phyloP scores from a whole-genome alignment of 2,797 vertebrate genomes.

The Chelon auratus region DNA sequence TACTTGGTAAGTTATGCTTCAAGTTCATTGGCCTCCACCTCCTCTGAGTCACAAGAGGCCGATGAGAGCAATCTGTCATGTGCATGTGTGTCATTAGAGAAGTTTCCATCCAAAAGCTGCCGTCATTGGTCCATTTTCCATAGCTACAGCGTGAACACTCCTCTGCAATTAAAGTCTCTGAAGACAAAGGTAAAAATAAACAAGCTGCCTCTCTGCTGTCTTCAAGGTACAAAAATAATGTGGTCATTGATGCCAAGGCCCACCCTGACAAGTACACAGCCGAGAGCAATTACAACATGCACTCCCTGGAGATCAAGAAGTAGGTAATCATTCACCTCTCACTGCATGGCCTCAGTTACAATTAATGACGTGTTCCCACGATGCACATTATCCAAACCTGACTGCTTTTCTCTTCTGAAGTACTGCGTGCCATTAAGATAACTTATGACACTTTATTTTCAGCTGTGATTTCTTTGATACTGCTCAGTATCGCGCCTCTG shows the following conservation, averaged over 20 bases:
- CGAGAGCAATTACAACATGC: constrained; percentile 94
- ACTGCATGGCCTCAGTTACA: background rate
- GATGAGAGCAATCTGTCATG: constrained; percentile 10
- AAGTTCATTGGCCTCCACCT: background rate
- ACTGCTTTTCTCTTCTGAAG: constrained; percentile 1
- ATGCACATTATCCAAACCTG: background rate
- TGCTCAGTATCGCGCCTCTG: constrained; percentile 92
- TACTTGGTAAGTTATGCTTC: constrained; percentile 87
- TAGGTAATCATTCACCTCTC: constrained; percentile 80
- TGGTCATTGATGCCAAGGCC: constrained; percentile 90
- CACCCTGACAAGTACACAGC: constrained; percentile 90
- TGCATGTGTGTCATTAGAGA: constrained; percentile 9
- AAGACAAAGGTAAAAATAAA: constrained; percentile 36
- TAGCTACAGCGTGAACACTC: constrained; percentile 6
- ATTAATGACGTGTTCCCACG: constrained; percentile 8
- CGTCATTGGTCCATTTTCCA: constrained; percentile 30
- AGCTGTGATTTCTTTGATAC: constrained; percentile 96
- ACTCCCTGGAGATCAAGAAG: constrained; percentile 95
- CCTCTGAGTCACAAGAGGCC: constrained; percentile 26
- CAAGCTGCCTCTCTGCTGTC: constrained; percentile 28
- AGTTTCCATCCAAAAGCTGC: constrained; percentile 28
- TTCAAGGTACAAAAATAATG: constrained; percentile 98
- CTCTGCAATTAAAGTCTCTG: constrained; percentile 16
- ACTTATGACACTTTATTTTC: constrained; percentile 43
- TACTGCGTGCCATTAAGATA: background rate